phyloP scores from a whole-genome alignment of 2,888 invertebrate species.

The Pseudolycoriella hygida region DNA sequence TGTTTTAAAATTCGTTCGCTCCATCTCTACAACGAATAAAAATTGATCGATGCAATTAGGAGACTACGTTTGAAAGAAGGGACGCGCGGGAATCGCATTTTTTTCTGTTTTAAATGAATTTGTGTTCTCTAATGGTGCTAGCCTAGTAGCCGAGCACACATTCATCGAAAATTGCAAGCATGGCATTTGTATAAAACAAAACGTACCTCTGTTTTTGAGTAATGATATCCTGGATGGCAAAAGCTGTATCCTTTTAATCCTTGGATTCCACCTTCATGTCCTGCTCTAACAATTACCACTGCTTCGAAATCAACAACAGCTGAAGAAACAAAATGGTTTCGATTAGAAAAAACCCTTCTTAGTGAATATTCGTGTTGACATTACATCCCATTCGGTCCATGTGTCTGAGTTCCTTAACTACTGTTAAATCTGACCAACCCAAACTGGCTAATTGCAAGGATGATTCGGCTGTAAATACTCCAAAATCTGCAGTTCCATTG shows the following conservation, averaged over 20 bases:
- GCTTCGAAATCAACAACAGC: constrained; percentile 37
- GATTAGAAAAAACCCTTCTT: neutral
- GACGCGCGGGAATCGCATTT: too few species aligned
- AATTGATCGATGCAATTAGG: too few species aligned
- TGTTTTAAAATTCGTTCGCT: constrained; percentile 40
- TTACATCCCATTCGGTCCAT: constrained; percentile 22
- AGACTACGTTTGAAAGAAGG: too few species aligned
- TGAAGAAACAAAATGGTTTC: constrained; percentile 15
- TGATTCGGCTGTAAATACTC: constrained; percentile 42
- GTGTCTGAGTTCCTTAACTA: constrained; percentile 33
- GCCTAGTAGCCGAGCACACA: too few species aligned
- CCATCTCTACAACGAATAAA: constrained; percentile 26
- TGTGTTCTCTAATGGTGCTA: too few species aligned
- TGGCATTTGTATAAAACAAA: too few species aligned
- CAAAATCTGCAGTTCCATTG: constrained; percentile 36
- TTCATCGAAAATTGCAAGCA: too few species aligned
- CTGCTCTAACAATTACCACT: constrained; percentile 37
- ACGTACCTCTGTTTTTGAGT: too few species aligned
- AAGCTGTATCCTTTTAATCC: constrained; percentile 34
- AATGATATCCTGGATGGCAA: constrained; percentile 47
- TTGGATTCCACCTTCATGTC: constrained; percentile 30
- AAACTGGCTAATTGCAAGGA: constrained; percentile 33
- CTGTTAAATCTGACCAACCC: constrained; percentile 27
- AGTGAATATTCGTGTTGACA: neutral
- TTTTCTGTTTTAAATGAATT: too few species aligned